A percentile compares a stretch with the other conserved stretches of the same genome.
Evolutionary conservation across 2,888 invertebrate genomes (phyloP).

Genomic region (Protula sp.): DNA sequence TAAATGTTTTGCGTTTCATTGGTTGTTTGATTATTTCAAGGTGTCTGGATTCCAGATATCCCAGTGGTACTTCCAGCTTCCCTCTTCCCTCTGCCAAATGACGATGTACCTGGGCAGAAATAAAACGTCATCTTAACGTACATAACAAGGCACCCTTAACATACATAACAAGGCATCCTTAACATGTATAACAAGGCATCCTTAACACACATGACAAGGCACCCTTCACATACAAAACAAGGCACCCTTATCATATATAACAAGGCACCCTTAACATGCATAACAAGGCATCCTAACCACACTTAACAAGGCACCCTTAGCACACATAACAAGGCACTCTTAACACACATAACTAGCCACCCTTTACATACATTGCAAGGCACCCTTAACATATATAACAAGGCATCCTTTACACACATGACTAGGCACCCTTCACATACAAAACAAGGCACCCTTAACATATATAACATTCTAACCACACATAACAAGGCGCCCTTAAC

Average conservation of each 20-base stretch:
- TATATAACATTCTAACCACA: no score
- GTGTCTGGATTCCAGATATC: conserved; percentile 1
- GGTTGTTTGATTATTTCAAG: no score
- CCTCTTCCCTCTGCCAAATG: neutral
- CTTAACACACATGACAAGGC: neutral
- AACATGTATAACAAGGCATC: neutral
- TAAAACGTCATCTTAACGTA: neutral
- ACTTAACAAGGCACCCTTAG: neutral
- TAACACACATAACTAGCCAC: neutral
- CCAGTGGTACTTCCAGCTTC: neutral
- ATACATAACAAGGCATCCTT: neutral
- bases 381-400: no score
- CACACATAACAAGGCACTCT: neutral
- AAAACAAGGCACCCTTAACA: no score
- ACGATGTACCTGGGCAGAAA: neutral
- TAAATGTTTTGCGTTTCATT: no score
- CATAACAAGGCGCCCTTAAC: no score
- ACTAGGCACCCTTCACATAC: no score
- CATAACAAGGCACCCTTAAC: neutral
- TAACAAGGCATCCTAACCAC: neutral
- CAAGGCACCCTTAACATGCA: neutral
- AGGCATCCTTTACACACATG: no score
- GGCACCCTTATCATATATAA: neutral
- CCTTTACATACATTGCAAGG: no score
- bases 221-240: neutral